Evolutionary conservation across 2,888 invertebrate species (phyloP).

Genomic region (Eledona agricola): DNA sequence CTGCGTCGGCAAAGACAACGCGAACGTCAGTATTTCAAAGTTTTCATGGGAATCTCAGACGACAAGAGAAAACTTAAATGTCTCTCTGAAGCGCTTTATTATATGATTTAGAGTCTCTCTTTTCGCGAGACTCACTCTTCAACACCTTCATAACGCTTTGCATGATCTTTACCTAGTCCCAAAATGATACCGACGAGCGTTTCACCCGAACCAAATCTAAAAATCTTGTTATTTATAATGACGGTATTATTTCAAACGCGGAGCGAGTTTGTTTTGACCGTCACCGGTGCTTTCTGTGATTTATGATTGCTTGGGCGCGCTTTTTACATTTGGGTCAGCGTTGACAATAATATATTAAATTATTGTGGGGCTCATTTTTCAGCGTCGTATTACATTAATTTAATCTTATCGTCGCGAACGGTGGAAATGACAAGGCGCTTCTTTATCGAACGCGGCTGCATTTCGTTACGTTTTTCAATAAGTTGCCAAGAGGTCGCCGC

Average conservation of each 20-base stretch:
- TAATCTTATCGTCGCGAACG: conserved; percentile 8
- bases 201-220: conserved; percentile 10
- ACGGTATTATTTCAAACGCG: conserved; percentile 1
- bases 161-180: conserved; percentile 24
- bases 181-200: conserved; percentile 3
- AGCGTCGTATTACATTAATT: conserved; percentile 23
- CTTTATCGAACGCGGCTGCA: conserved; percentile 22
- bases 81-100: conserved; percentile 34
- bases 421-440: conserved; percentile 19
- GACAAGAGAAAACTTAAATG: conserved; percentile 28
- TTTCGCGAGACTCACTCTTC: conserved; percentile 23
- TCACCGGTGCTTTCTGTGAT: conserved; percentile 1
- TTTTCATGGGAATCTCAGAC: conserved; percentile 25
- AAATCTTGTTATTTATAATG: too few relatives aligned
- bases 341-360: conserved; percentile 31
- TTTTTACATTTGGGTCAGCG: conserved; percentile 12
- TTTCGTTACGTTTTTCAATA: conserved; percentile 22
- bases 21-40: conserved; percentile 18
- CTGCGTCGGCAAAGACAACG: background rate
- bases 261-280: background rate
- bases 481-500: too few relatives aligned
- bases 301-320: background rate
- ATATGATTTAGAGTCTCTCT: conserved; percentile 32
- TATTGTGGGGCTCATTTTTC: conserved; percentile 22
- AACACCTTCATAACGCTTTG: conserved; percentile 33